These are phyloP conservation scores for Scartelaos histophorus DNA, from an alignment of 2,113 vertebrate species.

Conservation along the genomic window DNA sequence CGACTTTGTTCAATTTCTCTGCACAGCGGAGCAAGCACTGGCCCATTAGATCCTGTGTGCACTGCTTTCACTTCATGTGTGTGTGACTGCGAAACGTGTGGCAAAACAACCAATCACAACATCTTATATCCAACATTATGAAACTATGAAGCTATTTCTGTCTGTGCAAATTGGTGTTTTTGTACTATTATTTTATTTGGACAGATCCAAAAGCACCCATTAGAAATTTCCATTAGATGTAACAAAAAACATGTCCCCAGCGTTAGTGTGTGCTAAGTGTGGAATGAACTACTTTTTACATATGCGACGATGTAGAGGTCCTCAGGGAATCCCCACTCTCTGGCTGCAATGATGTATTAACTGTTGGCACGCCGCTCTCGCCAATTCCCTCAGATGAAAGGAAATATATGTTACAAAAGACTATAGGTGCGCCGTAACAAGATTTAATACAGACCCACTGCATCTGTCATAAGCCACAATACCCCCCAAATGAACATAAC, in stretches of 20 bases:
- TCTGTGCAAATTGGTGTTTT: constrained; percentile 51
- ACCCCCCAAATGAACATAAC: constrained; percentile 43
- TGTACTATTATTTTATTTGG: constrained; percentile 70
- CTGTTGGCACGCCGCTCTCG: constrained; percentile 61
- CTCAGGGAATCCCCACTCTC: constrained; percentile 65
- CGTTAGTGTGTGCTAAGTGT: constrained; percentile 71
- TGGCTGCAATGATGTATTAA: constrained; percentile 71
- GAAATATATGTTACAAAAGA: constrained; percentile 52
- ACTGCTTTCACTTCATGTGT: constrained; percentile 11
- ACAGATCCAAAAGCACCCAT: constrained; percentile 72
- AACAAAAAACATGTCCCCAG: constrained; percentile 72
- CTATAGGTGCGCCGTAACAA: constrained; percentile 37
- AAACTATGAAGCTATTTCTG: constrained; percentile 71
- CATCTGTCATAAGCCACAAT: constrained; percentile 54
- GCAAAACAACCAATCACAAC: constrained; percentile 42
- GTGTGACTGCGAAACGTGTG: no score
- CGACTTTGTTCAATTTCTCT: constrained; percentile 64
- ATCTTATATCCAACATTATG: constrained; percentile 58
- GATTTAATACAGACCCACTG: constrained; percentile 43
- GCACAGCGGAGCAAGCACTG: constrained; percentile 57
- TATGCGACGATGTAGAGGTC: constrained; percentile 69
- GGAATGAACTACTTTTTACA: constrained; percentile 78
- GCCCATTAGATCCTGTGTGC: constrained; percentile 46
- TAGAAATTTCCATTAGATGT: constrained; percentile 75
- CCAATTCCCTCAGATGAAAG: constrained; percentile 51